Conservation (phyloP, 2,888 invertebrate genomes). For the Mayetiola destructor region DNA sequence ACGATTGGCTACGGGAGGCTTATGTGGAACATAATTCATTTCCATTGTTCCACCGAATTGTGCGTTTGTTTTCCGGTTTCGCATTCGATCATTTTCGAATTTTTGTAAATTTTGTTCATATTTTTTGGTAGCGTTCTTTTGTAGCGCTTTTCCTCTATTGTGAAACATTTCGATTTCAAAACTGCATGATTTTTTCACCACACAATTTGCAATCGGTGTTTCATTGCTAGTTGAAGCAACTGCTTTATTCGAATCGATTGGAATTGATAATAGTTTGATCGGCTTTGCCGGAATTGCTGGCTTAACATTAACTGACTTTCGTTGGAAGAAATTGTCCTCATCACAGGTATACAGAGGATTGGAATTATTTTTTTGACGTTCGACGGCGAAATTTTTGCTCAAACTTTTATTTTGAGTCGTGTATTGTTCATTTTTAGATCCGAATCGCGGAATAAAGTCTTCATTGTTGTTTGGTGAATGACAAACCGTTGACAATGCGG, state of each 20-base stretch:
- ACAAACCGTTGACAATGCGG: slow-evolving; percentile 14
- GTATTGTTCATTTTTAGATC: slow-evolving; percentile 31
- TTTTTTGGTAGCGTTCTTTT: slow-evolving; percentile 25
- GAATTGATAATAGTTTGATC: slow-evolving; percentile 26
- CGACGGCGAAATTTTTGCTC: slow-evolving; percentile 34
- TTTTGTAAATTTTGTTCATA: slow-evolving; percentile 44
- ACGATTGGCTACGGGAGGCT: slow-evolving; percentile 51
- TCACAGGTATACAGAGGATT: slow-evolving; percentile 22
- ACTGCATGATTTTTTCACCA: slow-evolving; percentile 27
- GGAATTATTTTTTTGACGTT: slow-evolving; percentile 24
- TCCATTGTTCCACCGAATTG: slow-evolving; percentile 34
- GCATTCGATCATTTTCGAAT: slow-evolving; percentile 44
- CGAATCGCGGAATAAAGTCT: slow-evolving; percentile 13
- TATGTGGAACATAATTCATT: slow-evolving; percentile 49
- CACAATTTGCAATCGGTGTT: slow-evolving; percentile 13
- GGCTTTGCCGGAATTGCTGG: slow-evolving; percentile 31
- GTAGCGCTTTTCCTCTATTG: slow-evolving; percentile 15
- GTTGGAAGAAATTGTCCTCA: slow-evolving; percentile 22
- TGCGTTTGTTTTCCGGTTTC: slow-evolving; percentile 35
- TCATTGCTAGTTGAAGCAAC: slow-evolving; percentile 13
- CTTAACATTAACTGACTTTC: slow-evolving; percentile 26
- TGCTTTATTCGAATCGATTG: slow-evolving; percentile 21
- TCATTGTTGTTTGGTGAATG: neutral
- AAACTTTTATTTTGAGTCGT: slow-evolving; percentile 31
- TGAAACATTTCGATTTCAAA: slow-evolving; percentile 27